Evolutionary conservation across 2,797 vertebrate species (phyloP).

Genomic region (Salarias fasciatus): DNA sequence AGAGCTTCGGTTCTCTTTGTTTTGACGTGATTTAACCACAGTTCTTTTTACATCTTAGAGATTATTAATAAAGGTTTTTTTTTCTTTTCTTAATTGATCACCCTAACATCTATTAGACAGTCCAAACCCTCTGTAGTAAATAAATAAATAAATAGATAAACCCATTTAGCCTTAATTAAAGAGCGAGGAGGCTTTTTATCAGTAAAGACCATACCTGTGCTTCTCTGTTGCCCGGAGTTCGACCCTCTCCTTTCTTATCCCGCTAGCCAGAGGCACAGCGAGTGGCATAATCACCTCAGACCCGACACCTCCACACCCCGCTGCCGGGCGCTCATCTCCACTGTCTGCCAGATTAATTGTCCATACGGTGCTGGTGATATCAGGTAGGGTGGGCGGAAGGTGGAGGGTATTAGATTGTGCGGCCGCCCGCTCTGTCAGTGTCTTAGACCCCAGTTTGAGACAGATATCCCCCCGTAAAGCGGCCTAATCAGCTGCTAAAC

Average conservation of each 20-base stretch:
- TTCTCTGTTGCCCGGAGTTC: constrained; percentile 24
- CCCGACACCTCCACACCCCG: constrained; percentile 63
- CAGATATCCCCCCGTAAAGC: constrained; percentile 64
- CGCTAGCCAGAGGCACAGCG: constrained; percentile 61
- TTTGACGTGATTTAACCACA: too few relatives aligned
- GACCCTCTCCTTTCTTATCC: constrained; percentile 59
- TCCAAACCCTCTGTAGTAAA: neutral
- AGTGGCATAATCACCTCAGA: constrained; percentile 69
- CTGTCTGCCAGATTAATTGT: constrained; percentile 74
- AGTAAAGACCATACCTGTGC: constrained; percentile 25
- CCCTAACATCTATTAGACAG: neutral
- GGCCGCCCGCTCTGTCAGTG: constrained; percentile 42
- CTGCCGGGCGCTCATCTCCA: constrained; percentile 55
- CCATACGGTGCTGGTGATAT: constrained; percentile 72
- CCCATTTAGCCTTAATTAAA: constrained; percentile 24
- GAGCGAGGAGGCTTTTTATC: constrained; percentile 11
- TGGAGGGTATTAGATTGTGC: constrained; percentile 48
- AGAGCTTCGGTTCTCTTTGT: neutral
- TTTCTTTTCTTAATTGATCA: neutral
- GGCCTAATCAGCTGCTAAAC: constrained; percentile 65
- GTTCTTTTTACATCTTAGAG: too few relatives aligned
- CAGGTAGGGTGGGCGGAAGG: constrained; percentile 48
- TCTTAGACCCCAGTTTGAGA: constrained; percentile 58
- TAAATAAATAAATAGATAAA: too few relatives aligned
- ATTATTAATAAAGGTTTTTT: too few relatives aligned